Percentiles rank a stretch among this genome's conserved stretches.
Evolutionary conservation across 2,888 invertebrate genomes (phyloP).

Genomic region (Idaea dimidiata): DNA sequence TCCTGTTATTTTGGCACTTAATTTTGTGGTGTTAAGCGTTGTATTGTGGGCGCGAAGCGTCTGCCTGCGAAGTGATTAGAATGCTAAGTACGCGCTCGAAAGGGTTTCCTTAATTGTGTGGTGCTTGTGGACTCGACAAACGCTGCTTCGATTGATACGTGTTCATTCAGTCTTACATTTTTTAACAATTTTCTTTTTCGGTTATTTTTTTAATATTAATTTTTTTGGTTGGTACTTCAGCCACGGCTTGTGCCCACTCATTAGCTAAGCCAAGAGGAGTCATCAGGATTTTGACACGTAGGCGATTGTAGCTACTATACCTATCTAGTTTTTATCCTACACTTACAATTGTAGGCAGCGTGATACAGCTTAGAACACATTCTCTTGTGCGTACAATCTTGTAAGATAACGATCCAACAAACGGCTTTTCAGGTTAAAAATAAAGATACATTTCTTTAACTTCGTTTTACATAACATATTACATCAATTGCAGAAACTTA

Average conservation of each 20-base stretch:
- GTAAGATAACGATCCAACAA: too few species aligned
- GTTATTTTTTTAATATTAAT: background rate
- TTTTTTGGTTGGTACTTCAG: too few species aligned
- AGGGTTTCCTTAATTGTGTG: constrained; percentile 72
- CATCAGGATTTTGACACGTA: too few species aligned
- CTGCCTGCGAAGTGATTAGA: constrained; percentile 67
- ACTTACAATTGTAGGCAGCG: too few species aligned
- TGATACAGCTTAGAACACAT: too few species aligned
- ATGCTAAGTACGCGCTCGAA: constrained; percentile 67
- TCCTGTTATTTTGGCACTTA: constrained; percentile 70
- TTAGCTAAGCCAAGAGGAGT: too few species aligned
- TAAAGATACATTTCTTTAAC: too few species aligned
- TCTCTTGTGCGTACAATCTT: too few species aligned
- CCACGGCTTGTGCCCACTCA: too few species aligned
- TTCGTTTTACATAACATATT: background rate
- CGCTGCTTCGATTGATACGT: background rate
- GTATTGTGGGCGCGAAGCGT: constrained; percentile 62
- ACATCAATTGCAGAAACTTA: background rate
- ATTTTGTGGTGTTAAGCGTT: constrained; percentile 67
- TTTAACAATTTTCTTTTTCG: background rate
- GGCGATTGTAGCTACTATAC: too few species aligned
- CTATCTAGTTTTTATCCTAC: too few species aligned
- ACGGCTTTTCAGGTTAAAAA: too few species aligned
- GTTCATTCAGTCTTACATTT: background rate
- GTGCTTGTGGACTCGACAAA: constrained; percentile 43